Evolutionary conservation across 2,888 invertebrate genomes (phyloP).

Genomic region (Asteroscopus sphinx): DNA sequence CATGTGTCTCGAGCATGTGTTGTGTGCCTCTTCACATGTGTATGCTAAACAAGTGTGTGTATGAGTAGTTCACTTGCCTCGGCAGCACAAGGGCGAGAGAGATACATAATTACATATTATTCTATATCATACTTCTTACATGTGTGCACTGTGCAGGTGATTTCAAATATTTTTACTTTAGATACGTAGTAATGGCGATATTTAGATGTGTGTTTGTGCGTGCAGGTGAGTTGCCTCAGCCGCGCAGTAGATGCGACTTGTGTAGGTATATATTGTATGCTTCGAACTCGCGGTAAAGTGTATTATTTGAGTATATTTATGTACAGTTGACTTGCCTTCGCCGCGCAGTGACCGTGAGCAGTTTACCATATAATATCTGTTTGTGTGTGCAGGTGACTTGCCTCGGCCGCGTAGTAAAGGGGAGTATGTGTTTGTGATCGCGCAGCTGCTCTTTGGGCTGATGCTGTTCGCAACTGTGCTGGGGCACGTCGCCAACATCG

Average conservation of each 20-base stretch:
- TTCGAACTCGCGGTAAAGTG: not conserved
- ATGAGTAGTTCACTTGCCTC: not conserved
- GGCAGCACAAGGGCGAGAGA: not conserved
- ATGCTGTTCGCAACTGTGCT: slow-evolving; percentile 98
- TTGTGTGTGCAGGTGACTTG: slow-evolving; percentile 90
- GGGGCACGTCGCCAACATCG: slow-evolving; percentile 99
- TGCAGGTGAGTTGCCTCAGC: slow-evolving; percentile 95
- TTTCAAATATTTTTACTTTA: too few species aligned
- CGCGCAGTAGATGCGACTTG: slow-evolving; percentile 93
- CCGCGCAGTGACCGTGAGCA: not conserved
- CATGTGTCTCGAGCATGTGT: not conserved
- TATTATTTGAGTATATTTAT: not conserved
- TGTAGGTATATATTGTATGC: slow-evolving; percentile 89
- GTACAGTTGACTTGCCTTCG: not conserved
- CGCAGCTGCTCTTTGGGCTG: slow-evolving; percentile 97
- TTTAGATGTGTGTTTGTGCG: too few species aligned
- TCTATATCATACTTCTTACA: slow-evolving; percentile 1
- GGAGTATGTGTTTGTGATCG: slow-evolving; percentile 98
- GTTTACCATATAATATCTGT: not conserved
- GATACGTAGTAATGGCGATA: too few species aligned
- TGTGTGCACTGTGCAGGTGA: too few species aligned
- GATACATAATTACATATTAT: too few species aligned
- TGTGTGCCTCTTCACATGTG: not conserved
- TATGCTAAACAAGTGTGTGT: slow-evolving; percentile 5
- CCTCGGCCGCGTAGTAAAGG: slow-evolving; percentile 97